Percentiles rank a stretch among this genome's conserved stretches.
phyloP scores from a whole-genome alignment of 2,888 invertebrate species.

The Buathra laborator region DNA sequence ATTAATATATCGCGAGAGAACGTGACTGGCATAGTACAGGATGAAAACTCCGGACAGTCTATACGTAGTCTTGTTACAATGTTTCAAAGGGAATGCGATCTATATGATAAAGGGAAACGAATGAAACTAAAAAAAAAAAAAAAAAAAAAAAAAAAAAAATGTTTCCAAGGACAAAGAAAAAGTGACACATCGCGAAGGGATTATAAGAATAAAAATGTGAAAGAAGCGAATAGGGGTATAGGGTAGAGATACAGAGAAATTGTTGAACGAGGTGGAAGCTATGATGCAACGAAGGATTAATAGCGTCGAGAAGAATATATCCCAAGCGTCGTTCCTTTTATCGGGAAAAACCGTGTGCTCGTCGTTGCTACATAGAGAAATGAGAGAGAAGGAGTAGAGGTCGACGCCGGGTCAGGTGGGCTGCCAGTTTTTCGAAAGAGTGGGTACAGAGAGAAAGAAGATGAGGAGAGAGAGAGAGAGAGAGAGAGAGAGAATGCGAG shows the following conservation, averaged over 20 bases:
- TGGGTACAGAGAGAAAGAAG: conserved; percentile 22
- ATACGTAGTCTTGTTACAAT: neutral
- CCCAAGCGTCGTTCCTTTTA: conserved; percentile 18
- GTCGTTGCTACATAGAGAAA: conserved; percentile 11
- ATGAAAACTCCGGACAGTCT: neutral
- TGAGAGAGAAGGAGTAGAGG: conserved; percentile 18
- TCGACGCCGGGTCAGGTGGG: conserved; percentile 34
- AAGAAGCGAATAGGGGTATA: neutral
- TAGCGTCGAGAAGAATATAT: conserved; percentile 50
- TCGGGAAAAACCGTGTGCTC: conserved; percentile 26
- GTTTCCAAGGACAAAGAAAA: neutral
- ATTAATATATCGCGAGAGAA: conserved; percentile 64
- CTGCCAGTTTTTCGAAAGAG: neutral
- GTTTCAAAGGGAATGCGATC: conserved; percentile 14
- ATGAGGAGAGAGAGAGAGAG: conserved; percentile 18
- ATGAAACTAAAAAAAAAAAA: neutral
- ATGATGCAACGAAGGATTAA: conserved; percentile 56
- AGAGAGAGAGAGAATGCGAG: conserved; percentile 38
- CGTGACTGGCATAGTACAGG: conserved; percentile 60
- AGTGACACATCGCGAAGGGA: conserved; percentile 5
- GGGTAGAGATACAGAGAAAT: conserved; percentile 46
- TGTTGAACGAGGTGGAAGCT: conserved; percentile 47
- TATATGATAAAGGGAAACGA: neutral
- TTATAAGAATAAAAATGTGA: conserved; percentile 38
- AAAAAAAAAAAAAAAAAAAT: neutral